Conservation (phyloP, 2,797 vertebrate species). For the Florisuga fusca region DNA sequence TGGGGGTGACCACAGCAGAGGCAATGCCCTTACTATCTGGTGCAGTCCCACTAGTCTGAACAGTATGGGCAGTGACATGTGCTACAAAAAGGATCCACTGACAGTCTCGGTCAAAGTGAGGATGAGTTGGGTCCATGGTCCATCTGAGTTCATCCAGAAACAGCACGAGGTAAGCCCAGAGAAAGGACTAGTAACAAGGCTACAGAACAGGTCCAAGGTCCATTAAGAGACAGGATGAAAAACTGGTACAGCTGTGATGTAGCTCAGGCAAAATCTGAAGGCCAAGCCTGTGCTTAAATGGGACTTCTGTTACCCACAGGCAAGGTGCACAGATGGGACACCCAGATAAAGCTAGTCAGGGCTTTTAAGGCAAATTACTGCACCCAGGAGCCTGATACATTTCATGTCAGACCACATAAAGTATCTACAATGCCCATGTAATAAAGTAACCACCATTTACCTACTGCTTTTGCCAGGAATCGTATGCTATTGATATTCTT, state of each 20-base stretch:
- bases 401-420: not conserved
- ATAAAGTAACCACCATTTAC: conserved; percentile 70
- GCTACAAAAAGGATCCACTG: not conserved
- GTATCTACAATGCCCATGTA: not conserved
- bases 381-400: not conserved
- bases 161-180: not conserved
- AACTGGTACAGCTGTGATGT: not conserved
- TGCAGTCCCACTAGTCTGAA: not conserved
- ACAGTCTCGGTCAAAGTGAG: not conserved
- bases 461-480: conserved; percentile 90
- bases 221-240: not conserved
- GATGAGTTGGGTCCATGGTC: not conserved
- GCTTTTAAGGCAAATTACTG: not conserved
- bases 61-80: fast-evolving
- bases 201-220: not conserved
- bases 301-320: not conserved
- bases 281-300: not conserved
- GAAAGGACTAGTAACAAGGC: not conserved
- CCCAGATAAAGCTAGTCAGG: not conserved
- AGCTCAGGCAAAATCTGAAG: not conserved
- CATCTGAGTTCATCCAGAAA: not conserved
- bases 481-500: conserved; percentile 97
- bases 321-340: not conserved
- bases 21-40: not conserved
- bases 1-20: not conserved